Evolutionary conservation across 2,797 vertebrate genomes (phyloP).

Genomic region (Protonibea diacanthus): DNA sequence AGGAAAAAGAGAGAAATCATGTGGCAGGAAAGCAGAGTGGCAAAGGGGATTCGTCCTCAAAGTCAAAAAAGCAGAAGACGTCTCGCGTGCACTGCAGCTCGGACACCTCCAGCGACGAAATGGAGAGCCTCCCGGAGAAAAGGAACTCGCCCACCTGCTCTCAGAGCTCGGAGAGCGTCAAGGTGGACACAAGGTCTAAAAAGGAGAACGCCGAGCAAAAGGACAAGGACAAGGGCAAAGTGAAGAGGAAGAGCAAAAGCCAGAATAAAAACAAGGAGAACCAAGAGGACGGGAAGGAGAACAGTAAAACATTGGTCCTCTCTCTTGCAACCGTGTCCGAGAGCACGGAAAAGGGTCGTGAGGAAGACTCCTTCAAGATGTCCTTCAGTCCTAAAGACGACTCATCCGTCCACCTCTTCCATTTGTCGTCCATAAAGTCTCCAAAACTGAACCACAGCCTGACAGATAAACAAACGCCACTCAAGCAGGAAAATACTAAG

Average conservation of each 20-base stretch:
- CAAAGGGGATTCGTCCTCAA: constrained; percentile 89
- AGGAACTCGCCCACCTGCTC: constrained; percentile 89
- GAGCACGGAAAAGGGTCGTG: constrained; percentile 90
- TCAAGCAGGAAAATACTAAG: constrained; percentile 97
- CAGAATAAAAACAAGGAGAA: constrained; percentile 99
- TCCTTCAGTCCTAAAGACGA: constrained; percentile 97
- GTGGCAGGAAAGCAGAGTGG: constrained; percentile 89
- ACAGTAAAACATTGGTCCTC: constrained; percentile 90
- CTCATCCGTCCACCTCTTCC: constrained; percentile 95
- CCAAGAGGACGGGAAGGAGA: constrained; percentile 96
- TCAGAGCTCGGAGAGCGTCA: constrained; percentile 86
- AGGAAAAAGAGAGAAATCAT: constrained; percentile 89
- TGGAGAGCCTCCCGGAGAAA: constrained; percentile 90
- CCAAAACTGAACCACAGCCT: constrained; percentile 94
- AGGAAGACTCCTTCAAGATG: constrained; percentile 97
- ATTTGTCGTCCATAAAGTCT: constrained; percentile 94
- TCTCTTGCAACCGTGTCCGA: constrained; percentile 87
- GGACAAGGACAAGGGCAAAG: constrained; percentile 97
- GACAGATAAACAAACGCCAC: constrained; percentile 92
- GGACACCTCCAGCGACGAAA: constrained; percentile 97
- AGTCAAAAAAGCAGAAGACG: constrained; percentile 93
- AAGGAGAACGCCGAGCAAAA: constrained; percentile 93
- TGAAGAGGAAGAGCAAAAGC: constrained; percentile 96
- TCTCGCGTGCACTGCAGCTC: constrained; percentile 93
- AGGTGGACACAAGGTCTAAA: constrained; percentile 88